Evolutionary conservation across 2,888 invertebrate genomes (phyloP).

Genomic region (Anarsia innoxiella): DNA sequence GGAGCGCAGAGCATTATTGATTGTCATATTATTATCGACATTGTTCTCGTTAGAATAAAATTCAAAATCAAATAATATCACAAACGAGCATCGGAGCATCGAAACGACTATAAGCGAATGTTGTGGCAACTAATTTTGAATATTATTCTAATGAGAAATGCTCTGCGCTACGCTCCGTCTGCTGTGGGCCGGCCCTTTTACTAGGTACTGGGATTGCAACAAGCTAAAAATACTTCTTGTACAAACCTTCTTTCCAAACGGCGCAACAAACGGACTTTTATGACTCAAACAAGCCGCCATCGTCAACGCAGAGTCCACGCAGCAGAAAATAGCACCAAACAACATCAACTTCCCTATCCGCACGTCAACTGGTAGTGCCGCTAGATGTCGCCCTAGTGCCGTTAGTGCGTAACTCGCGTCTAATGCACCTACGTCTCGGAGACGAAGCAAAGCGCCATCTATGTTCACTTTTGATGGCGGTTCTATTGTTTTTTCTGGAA

Average conservation of each 20-base stretch:
- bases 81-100: no score
- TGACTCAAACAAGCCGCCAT: constrained; percentile 90
- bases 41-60: no score
- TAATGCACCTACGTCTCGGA: constrained; percentile 87
- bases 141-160: no score
- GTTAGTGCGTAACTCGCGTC: constrained; percentile 85
- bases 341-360: constrained; percentile 94
- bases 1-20: no score
- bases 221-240: no score
- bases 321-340: constrained; percentile 93
- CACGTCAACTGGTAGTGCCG: constrained; percentile 92
- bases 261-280: constrained; percentile 85
- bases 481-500: constrained; percentile 79
- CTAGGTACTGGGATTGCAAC: no score
- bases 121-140: no score
- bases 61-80: no score
- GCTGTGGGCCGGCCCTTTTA: no score
- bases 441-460: constrained; percentile 78
- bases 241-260: constrained; percentile 79
- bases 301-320: constrained; percentile 93
- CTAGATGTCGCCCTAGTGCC: constrained; percentile 89
- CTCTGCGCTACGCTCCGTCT: no score
- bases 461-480: constrained; percentile 82
- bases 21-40: no score
- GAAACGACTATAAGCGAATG: no score